Base-by-base conservation (phyloP, 1,140 invertebrate species). In the Drosophila azteca region DNA sequence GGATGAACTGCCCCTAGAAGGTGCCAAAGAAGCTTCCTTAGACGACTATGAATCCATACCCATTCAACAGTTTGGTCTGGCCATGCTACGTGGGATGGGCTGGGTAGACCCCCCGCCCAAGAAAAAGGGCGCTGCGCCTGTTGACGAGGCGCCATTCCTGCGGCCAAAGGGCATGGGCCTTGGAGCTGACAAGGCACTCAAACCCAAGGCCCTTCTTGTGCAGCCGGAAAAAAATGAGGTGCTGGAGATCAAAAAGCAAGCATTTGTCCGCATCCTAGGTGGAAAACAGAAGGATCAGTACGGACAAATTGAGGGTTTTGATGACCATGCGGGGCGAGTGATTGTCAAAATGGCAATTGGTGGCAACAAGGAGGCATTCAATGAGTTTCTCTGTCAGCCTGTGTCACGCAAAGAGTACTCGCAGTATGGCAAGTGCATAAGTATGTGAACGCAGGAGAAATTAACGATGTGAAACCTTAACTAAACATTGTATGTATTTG, bases 11-110 rank as follows among this genome's bases (percentile, higher is more conserved):
- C 88, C 93, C 15, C 82, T 94, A 7, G 91, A 93, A 45, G 94
- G 94, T 3, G 93, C 94, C 64, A 93, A 93, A 91, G 94, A 95
- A 94, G 94, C 96, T 17, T 95, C 95, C 5, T 87, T 97, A 35
- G 96, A 97, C 71, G 97, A 99, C 93, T 99, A 99, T 93, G 97
- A 98, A 83, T 93, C 94, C 76, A 94, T 98, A 52, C 98, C 98
- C 2, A 95, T 99, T 49, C 94, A 95, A 90, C 94, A 96, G 49
- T 99, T 95, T 95, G 98, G 98, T 6, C 72, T 97, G 79, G 98
- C 98, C 5, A 96, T 99, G 95, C 92, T 99, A 13, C 92, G 97
- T 79, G 98, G 98, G 39, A 99, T 99, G 98, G 98, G 98, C 0
- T 99, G 97, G 97, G 94, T 75, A 3, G 91, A 92, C 52, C 88